phyloP scores from a whole-genome alignment of 2,797 vertebrate genomes.

The Oreochromis mossambicus region DNA sequence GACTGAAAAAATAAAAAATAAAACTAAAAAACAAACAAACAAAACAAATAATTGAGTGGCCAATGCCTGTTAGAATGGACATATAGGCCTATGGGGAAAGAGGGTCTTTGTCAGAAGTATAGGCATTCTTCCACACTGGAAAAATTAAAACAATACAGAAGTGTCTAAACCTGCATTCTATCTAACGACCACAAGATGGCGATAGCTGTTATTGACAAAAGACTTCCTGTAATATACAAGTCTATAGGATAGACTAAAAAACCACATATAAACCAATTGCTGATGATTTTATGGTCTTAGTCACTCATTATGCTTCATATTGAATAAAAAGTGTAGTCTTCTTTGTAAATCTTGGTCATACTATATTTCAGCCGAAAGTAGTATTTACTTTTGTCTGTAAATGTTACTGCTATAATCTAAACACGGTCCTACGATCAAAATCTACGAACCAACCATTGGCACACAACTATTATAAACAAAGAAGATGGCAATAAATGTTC shows the following conservation, averaged over 20 bases:
- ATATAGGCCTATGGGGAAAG: neutral
- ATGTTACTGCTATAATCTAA: neutral
- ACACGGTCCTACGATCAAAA: accelerated
- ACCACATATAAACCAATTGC: neutral
- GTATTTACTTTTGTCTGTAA: accelerated
- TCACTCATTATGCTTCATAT: neutral
- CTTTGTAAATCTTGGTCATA: neutral
- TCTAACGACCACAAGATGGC: neutral
- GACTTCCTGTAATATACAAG: neutral
- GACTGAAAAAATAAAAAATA: accelerated
- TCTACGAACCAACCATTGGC: neutral
- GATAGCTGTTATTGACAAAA: neutral
- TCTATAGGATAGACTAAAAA: neutral
- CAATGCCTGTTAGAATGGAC: neutral
- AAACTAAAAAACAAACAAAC: neutral
- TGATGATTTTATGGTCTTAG: neutral
- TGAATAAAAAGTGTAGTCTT: neutral
- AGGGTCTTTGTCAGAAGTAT: neutral
- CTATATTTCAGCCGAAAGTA: neutral
- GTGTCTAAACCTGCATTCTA: neutral
- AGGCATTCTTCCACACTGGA: neutral
- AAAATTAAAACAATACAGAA: neutral
- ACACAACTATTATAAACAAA: neutral
- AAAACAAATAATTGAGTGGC: neutral
- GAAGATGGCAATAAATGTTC: neutral